phyloP scores from a whole-genome alignment of 1,140 invertebrate genomes.

The Magallana gigas region DNA sequence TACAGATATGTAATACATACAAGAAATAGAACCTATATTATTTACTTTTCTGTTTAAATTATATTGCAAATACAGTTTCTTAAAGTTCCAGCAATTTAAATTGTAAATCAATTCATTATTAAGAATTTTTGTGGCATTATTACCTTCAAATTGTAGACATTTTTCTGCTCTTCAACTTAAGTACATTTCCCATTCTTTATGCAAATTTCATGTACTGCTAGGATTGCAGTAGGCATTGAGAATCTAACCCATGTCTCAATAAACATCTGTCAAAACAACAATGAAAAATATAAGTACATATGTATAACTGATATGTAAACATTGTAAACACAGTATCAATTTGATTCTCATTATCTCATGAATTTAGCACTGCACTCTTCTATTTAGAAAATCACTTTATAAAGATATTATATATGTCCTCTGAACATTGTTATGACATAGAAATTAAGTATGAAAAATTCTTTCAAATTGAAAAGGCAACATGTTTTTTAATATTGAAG shows the following conservation, averaged over 20 bases:
- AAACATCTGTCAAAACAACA: not conserved
- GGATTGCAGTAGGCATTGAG: not conserved
- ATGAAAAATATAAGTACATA: not conserved
- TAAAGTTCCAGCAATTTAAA: not conserved
- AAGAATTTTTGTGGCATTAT: not conserved
- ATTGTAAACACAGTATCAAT: not conserved
- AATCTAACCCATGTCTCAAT: not conserved
- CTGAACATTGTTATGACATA: not conserved
- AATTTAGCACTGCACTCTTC: slow-evolving; percentile 9
- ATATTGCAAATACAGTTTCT: slow-evolving; percentile 4
- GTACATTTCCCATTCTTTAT: not conserved
- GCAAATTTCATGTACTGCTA: not conserved
- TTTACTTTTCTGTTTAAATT: not conserved
- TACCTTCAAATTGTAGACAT: slow-evolving; percentile 19
- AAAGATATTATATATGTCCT: not conserved
- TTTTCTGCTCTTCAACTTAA: not conserved
- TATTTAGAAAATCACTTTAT: not conserved
- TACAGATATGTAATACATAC: not conserved
- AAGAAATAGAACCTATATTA: not conserved
- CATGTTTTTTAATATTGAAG: too few species aligned
- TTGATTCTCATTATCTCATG: not conserved
- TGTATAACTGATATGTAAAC: not conserved
- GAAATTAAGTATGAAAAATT: too few species aligned
- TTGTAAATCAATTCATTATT: not conserved
- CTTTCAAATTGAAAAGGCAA: too few species aligned